phyloP scores from a whole-genome alignment of 2,888 invertebrate species.

The Amorpha juglandis region DNA sequence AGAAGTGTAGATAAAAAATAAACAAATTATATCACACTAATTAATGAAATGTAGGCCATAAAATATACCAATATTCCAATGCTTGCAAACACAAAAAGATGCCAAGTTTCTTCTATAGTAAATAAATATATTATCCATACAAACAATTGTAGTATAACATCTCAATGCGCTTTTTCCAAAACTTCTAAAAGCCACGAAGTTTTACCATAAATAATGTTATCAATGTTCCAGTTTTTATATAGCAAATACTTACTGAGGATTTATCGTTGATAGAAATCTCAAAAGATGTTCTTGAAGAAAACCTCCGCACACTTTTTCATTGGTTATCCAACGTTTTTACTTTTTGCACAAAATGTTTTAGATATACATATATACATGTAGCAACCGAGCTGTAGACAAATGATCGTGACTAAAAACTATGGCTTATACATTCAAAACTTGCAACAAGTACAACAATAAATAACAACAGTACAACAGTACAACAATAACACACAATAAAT shows the following conservation, averaged over 20 bases:
- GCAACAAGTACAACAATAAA: background rate
- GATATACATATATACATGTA: background rate
- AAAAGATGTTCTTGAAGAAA: constrained; percentile 24
- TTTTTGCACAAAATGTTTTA: background rate
- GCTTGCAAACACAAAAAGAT: background rate
- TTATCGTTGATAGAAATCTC: constrained; percentile 28
- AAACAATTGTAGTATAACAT: constrained; percentile 19
- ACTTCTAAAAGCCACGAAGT: constrained; percentile 27
- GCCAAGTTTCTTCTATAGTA: background rate
- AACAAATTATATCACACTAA: no score
- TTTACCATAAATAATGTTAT: constrained; percentile 31
- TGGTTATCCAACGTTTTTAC: constrained; percentile 1
- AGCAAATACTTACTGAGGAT: constrained; percentile 28
- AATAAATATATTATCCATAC: background rate
- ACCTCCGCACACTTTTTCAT: constrained; percentile 15
- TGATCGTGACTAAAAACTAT: background rate
- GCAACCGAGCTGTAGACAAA: background rate
- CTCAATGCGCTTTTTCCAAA: constrained; percentile 27
- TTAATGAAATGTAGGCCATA: no score
- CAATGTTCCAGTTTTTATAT: constrained; percentile 28
- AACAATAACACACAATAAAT: no score
- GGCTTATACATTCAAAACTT: constrained; percentile 16
- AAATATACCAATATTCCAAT: no score
- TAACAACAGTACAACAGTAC: no score
- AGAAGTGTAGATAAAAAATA: no score